These are phyloP conservation scores for Triplophysa bombifrons DNA, from an alignment of 2,797 vertebrate genomes.

Conservation along the genomic window DNA sequence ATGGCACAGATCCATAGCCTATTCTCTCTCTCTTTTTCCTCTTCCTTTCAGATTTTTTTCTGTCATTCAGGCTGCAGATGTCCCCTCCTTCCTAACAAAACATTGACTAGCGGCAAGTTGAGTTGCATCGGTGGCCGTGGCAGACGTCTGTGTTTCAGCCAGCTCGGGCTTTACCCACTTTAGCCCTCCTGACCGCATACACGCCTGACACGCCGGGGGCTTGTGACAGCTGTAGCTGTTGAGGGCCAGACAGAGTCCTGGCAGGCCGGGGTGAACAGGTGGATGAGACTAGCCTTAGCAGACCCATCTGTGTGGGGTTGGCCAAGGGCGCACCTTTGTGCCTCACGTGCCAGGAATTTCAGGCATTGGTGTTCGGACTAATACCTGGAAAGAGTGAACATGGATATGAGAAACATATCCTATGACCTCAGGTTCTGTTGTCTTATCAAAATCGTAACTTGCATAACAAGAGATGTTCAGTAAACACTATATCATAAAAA, in stretches of 20 bases:
- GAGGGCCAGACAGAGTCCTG: constrained; percentile 65
- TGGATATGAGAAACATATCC: constrained; percentile 23
- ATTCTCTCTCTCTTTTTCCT: not conserved
- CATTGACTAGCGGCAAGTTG: constrained; percentile 24
- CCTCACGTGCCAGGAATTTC: constrained; percentile 44
- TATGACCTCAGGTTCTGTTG: not conserved
- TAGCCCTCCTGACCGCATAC: constrained; percentile 56
- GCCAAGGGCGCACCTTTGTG: constrained; percentile 43
- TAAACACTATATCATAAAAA: too few species aligned
- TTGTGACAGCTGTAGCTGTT: constrained; percentile 70
- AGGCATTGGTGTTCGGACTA: constrained; percentile 45
- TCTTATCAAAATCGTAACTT: not conserved
- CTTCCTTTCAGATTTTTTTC: not conserved
- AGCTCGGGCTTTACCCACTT: constrained; percentile 46
- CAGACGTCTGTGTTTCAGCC: constrained; percentile 26
- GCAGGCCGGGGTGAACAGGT: constrained; percentile 69
- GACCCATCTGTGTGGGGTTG: constrained; percentile 44
- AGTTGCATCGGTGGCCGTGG: constrained; percentile 44
- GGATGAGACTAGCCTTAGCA: constrained; percentile 54
- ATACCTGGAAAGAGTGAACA: constrained; percentile 51
- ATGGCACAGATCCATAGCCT: constrained; percentile 61
- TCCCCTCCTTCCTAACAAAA: constrained; percentile 52
- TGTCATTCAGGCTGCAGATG: constrained; percentile 57
- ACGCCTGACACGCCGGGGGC: constrained; percentile 61
- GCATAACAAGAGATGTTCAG: too few species aligned